These are phyloP conservation scores for Heliconius hewitsoni DNA, from an alignment of 1,140 invertebrate species.

Conservation along the genomic window DNA sequence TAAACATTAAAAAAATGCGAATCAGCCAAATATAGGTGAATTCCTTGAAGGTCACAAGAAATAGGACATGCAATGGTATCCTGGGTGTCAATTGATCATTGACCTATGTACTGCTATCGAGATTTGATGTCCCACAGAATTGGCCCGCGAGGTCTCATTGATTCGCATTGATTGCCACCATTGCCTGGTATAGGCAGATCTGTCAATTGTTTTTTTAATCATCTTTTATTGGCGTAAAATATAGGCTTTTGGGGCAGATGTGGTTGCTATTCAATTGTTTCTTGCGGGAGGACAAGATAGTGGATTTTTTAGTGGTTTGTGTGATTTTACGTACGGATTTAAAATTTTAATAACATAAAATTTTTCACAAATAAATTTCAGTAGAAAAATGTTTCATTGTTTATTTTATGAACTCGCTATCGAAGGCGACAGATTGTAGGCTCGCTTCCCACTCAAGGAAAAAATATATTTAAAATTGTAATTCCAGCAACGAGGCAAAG, in stretches of 20 bases:
- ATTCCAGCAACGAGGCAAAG: no score
- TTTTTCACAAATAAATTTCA: no score
- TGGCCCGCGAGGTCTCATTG: conserved; percentile 41
- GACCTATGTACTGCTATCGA: conserved; percentile 53
- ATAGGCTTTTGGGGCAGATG: not conserved
- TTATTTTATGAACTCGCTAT: no score
- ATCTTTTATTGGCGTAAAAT: not conserved
- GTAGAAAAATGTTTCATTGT: no score
- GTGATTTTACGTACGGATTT: no score
- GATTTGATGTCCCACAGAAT: conserved; percentile 53
- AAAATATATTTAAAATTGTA: no score
- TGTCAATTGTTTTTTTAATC: not conserved
- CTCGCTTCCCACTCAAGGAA: no score
- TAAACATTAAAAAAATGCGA: not conserved
- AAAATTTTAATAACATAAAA: no score
- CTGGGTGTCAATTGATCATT: conserved; percentile 59
- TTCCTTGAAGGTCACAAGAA: conserved; percentile 48
- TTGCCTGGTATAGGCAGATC: not conserved
- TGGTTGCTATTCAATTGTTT: not conserved
- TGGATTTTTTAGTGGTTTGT: no score
- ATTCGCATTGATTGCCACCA: conserved; percentile 36
- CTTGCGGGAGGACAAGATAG: not conserved
- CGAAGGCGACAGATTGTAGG: no score
- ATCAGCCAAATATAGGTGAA: not conserved
- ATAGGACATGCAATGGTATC: conserved; percentile 41